These are phyloP conservation scores for Archips crataeganus DNA, from an alignment of 2,888 invertebrate genomes.

Conservation along the genomic window DNA sequence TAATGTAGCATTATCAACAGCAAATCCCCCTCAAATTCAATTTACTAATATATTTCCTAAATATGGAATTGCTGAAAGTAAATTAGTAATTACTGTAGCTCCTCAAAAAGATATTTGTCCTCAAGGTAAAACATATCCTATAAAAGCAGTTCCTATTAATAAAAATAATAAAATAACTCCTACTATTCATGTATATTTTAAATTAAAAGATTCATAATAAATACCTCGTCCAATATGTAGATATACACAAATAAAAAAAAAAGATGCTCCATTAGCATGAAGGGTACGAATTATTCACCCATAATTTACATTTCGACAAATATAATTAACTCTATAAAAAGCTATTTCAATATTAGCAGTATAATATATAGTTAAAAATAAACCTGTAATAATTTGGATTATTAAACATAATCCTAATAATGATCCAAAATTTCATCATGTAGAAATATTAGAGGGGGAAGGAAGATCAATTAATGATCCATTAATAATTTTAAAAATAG, in stretches of 20 bases:
- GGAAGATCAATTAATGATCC: conserved; percentile 86
- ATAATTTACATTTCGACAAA: conserved; percentile 89
- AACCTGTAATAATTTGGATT: conserved; percentile 88
- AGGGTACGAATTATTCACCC: conserved; percentile 88
- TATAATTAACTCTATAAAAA: conserved; percentile 88
- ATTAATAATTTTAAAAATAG: conserved; percentile 86
- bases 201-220: conserved; percentile 80
- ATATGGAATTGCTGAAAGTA: conserved; percentile 90
- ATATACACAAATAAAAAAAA: conserved; percentile 90
- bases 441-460: conserved; percentile 86
- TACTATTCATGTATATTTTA: conserved; percentile 86
- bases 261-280: conserved; percentile 90
- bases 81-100: conserved; percentile 92
- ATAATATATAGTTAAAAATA: conserved; percentile 90
- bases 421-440: conserved; percentile 90
- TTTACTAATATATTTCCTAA: conserved; percentile 87
- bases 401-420: conserved; percentile 87
- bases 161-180: conserved; percentile 89
- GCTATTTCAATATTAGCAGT: conserved; percentile 87
- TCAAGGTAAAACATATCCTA: conserved; percentile 92
- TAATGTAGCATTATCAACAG: conserved; percentile 90
- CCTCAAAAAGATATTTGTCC: conserved; percentile 94
- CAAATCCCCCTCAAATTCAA: conserved; percentile 92
- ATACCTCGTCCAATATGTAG: conserved; percentile 88
- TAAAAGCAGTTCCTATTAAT: conserved; percentile 90